A percentile compares a stretch with the other conserved stretches of the same genome.
Conservation (phyloP, 2,797 vertebrate species). For the Trichosurus vulpecula region DNA sequence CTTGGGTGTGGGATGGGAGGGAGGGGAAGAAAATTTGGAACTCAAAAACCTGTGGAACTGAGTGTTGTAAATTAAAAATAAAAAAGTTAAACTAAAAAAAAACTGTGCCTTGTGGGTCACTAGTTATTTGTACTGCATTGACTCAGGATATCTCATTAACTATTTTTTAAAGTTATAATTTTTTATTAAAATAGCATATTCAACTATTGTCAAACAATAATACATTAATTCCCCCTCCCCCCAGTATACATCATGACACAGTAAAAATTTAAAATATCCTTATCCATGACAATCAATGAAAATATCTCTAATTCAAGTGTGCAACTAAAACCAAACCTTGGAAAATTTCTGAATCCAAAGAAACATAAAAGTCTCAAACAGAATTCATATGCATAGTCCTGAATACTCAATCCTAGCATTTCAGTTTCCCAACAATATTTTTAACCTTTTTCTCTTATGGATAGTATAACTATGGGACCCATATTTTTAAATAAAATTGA, state of each 20-base stretch:
- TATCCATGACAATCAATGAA: conserved; percentile 82
- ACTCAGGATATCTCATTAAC: background rate
- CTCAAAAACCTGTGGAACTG: no score
- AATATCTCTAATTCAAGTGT: conserved; percentile 85
- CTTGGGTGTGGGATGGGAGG: no score
- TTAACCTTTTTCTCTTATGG: conserved; percentile 80
- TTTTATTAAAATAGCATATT: conserved; percentile 98
- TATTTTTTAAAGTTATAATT: conserved; percentile 83
- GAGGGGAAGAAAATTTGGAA: no score
- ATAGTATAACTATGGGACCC: conserved; percentile 84
- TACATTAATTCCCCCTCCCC: conserved; percentile 84
- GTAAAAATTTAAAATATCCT: conserved; percentile 87
- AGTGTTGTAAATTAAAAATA: no score
- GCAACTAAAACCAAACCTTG: conserved; percentile 82
- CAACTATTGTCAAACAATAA: conserved; percentile 86
- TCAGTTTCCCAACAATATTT: conserved; percentile 78
- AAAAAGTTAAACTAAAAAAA: no score
- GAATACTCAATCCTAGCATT: conserved; percentile 75
- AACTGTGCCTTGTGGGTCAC: no score
- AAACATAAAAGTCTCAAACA: conserved; percentile 84
- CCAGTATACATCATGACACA: conserved; percentile 84
- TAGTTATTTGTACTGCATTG: background rate
- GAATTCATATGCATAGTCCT: conserved; percentile 78
- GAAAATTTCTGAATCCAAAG: conserved; percentile 82
- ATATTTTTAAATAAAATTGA: conserved; percentile 87